Evolutionary conservation across 2,797 vertebrate genomes (phyloP).

Genomic region (Helarctos malayanus): DNA sequence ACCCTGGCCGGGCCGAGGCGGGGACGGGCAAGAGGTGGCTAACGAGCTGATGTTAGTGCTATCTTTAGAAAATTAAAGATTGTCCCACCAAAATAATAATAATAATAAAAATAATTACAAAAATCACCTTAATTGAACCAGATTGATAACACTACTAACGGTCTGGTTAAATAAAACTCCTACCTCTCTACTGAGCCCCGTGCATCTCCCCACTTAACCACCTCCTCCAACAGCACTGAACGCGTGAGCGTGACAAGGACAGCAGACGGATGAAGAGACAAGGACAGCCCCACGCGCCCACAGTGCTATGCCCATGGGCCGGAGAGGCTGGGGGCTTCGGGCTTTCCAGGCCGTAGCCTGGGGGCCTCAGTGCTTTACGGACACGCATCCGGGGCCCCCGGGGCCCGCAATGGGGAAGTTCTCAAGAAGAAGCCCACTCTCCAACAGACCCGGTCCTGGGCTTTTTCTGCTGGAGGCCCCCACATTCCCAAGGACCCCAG

Average conservation of each 20-base stretch:
- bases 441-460: accelerated
- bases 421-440: too few species aligned
- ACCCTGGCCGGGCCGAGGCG: accelerated
- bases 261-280: background rate
- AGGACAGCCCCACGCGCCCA: accelerated
- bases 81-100: constrained; percentile 84
- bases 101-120: constrained; percentile 70
- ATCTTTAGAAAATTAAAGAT: constrained; percentile 91
- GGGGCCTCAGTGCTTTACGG: background rate
- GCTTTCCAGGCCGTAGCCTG: accelerated
- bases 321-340: accelerated
- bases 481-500: background rate
- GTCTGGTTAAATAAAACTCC: constrained; percentile 67
- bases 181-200: constrained; percentile 54
- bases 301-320: accelerated
- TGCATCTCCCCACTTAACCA: background rate
- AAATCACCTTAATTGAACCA: constrained; percentile 76
- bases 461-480: background rate
- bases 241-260: background rate
- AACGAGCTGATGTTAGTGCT: constrained; percentile 84
- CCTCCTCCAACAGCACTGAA: constrained; percentile 39
- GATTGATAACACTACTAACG: background rate
- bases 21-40: constrained; percentile 11
- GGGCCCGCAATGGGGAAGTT: accelerated
- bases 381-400: background rate